Percentiles rank a stretch among this genome's conserved stretches.
These are phyloP conservation scores for Tineola bisselliella DNA, from an alignment of 2,888 invertebrate species.

Conservation along the genomic window DNA sequence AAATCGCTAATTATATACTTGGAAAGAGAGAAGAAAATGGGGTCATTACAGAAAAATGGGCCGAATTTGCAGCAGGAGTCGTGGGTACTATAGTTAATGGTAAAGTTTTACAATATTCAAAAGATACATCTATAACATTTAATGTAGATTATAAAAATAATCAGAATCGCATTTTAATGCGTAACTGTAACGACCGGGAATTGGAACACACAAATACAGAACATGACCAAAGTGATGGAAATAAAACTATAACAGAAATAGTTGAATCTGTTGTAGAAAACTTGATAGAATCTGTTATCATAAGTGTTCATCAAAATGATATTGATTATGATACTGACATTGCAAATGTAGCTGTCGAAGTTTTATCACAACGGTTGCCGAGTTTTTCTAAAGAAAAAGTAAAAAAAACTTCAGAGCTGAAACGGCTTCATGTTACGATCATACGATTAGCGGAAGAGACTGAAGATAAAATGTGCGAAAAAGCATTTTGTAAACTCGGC, in stretches of 20 bases:
- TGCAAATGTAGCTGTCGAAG: conserved; percentile 31
- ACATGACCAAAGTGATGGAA: conserved; percentile 14
- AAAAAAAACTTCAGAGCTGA: conserved; percentile 61
- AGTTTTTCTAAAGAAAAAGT: conserved; percentile 33
- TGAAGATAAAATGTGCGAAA: conserved; percentile 42
- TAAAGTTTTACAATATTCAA: conserved; percentile 25
- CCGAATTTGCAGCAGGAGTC: conserved; percentile 65
- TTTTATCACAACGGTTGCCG: conserved; percentile 17
- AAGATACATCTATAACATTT: conserved; percentile 54
- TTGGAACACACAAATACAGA: background rate
- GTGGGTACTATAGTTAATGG: conserved; percentile 37
- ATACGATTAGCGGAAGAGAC: conserved; percentile 55
- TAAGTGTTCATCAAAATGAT: conserved; percentile 65
- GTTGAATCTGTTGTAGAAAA: conserved; percentile 55
- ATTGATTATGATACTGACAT: conserved; percentile 42
- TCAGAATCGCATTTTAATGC: conserved; percentile 67
- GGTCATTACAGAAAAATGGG: conserved; percentile 54
- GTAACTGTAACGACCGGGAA: conserved; percentile 22
- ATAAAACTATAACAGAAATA: conserved; percentile 18
- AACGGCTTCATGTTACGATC: conserved; percentile 72
- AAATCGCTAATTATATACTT: conserved; percentile 47
- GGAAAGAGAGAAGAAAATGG: conserved; percentile 41
- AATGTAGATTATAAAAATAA: conserved; percentile 67
- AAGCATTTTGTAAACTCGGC: conserved; percentile 70
- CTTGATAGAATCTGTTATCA: conserved; percentile 70